A percentile compares a stretch with the other conserved stretches of the same genome.
Conservation (phyloP, 2,113 vertebrate species). For the Mormoops blainvillei region DNA sequence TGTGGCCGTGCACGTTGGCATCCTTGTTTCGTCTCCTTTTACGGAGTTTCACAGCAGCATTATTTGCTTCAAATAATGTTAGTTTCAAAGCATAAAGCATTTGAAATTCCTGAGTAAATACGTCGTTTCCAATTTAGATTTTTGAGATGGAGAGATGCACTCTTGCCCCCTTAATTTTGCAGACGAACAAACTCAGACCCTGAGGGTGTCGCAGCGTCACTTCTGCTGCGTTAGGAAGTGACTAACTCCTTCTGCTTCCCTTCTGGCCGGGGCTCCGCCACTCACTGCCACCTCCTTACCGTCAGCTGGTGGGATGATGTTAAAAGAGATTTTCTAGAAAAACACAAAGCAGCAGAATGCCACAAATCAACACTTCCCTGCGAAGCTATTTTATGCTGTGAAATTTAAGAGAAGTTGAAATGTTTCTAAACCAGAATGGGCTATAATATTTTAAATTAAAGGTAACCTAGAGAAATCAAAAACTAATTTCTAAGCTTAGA, state of each 20-base stretch:
- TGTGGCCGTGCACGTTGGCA: not conserved
- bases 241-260: no score
- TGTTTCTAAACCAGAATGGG: not conserved
- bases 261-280: no score
- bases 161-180: not conserved
- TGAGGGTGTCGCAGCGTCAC: not conserved
- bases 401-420: not conserved
- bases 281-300: not conserved
- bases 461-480: not conserved
- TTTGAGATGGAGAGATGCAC: not conserved
- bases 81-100: not conserved
- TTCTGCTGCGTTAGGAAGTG: not conserved
- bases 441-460: not conserved
- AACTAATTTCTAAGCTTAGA: not conserved
- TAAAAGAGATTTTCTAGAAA: not conserved
- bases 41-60: not conserved
- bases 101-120: constrained; percentile 3
- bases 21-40: not conserved
- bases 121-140: not conserved
- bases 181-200: not conserved
- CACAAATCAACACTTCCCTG: not conserved
- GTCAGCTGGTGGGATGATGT: not conserved
- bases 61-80: not conserved
- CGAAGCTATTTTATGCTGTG: not conserved
- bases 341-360: not conserved